Conservation (phyloP, 1,140 invertebrate genomes). For the Lethocerus indicus region DNA sequence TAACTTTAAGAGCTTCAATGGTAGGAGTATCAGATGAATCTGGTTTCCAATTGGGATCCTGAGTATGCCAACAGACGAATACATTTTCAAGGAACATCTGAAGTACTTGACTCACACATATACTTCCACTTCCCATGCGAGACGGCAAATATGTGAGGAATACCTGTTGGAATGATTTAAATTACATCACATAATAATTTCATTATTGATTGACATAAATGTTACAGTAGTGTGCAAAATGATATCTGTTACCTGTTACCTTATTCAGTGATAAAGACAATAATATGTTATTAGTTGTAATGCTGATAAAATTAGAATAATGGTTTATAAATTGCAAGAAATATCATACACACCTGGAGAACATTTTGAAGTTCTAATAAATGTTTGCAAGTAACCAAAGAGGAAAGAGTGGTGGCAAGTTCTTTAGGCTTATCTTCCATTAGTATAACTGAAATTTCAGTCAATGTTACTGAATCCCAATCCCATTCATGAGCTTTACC, state of each 20-base stretch:
- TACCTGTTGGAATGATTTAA: too few relatives aligned
- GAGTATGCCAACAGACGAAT: conserved; percentile 7
- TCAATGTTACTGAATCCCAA: conserved; percentile 28
- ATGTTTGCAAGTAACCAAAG: conserved; percentile 26
- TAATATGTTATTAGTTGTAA: too few relatives aligned
- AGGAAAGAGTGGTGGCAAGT: conserved; percentile 28
- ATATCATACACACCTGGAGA: conserved; percentile 28
- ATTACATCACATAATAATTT: too few relatives aligned
- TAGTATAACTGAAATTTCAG: conserved; percentile 32
- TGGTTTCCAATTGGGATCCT: conserved; percentile 8
- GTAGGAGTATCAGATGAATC: conserved; percentile 9
- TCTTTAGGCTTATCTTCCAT: conserved; percentile 29
- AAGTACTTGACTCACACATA: conserved; percentile 28
- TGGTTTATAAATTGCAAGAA: too few relatives aligned
- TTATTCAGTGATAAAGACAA: too few relatives aligned
- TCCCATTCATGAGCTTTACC: too few relatives aligned
- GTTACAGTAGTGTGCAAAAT: too few relatives aligned
- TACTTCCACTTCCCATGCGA: conserved; percentile 33
- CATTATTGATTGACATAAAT: too few relatives aligned
- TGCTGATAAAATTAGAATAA: too few relatives aligned
- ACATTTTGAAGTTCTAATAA: conserved; percentile 30
- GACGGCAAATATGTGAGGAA: conserved; percentile 39
- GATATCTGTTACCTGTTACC: too few relatives aligned
- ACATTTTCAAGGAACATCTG: conserved; percentile 33
- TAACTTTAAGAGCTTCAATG: conserved; percentile 17